Evolutionary conservation across 2,888 invertebrate species (phyloP).

Genomic region (Agrilus mali): DNA sequence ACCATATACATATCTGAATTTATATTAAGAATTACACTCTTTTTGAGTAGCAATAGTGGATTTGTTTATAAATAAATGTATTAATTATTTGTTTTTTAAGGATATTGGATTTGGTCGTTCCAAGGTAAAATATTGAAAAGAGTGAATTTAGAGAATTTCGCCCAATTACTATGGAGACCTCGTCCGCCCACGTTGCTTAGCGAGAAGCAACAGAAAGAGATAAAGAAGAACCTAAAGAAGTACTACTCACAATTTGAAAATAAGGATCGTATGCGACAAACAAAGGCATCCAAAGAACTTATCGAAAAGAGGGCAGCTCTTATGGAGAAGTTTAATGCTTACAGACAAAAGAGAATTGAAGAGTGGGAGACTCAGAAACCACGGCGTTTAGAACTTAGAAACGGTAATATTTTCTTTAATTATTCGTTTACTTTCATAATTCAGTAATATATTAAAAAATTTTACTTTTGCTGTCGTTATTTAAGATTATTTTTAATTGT

Average conservation of each 20-base stretch:
- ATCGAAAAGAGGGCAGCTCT: conserved; percentile 82
- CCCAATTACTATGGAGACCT: conserved; percentile 93
- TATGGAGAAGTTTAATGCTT: conserved; percentile 77
- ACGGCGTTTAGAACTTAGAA: conserved; percentile 71
- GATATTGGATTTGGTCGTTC: conserved; percentile 97
- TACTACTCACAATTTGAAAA: conserved; percentile 92
- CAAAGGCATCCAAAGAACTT: conserved; percentile 88
- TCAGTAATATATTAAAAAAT: conserved; percentile 1
- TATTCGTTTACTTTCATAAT: background rate
- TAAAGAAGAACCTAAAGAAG: conserved; percentile 95
- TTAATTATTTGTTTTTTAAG: conserved; percentile 32
- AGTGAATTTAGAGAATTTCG: conserved; percentile 84
- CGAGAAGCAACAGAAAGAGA: conserved; percentile 81
- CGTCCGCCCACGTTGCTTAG: conserved; percentile 76
- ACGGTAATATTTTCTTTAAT: conserved; percentile 50
- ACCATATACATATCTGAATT: no score
- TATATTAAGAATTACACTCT: background rate
- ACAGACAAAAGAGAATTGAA: conserved; percentile 58
- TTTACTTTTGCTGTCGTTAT: conserved; percentile 2
- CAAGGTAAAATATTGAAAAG: conserved; percentile 68
- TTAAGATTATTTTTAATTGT: conserved; percentile 2
- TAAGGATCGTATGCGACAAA: conserved; percentile 87
- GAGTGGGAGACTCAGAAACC: conserved; percentile 70
- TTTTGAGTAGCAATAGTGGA: background rate
- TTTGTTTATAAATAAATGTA: background rate